These are phyloP conservation scores for Hydrophis major DNA, from an alignment of 2,797 vertebrate species.

Conservation along the genomic window DNA sequence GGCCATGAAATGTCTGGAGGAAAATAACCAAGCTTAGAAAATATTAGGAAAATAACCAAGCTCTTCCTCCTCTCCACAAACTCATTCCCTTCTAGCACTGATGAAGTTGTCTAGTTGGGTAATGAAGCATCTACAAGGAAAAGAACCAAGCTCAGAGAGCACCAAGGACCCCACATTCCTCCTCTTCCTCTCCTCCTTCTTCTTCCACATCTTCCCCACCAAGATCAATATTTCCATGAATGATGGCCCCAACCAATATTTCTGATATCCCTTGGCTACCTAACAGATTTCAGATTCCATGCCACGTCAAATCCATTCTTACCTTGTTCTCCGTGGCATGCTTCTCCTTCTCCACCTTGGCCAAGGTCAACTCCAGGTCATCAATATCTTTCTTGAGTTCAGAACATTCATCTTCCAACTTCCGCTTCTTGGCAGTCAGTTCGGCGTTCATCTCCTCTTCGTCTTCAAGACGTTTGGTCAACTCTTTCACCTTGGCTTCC, in stretches of 20 bases:
- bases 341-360: constrained; percentile 90
- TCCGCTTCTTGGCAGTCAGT: constrained; percentile 80
- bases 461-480: constrained; percentile 79
- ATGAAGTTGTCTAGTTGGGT: too few relatives aligned
- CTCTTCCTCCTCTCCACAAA: too few relatives aligned
- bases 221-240: background rate
- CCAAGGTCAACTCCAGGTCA: constrained; percentile 83
- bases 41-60: too few relatives aligned
- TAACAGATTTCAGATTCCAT: background rate
- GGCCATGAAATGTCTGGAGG: too few relatives aligned
- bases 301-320: background rate
- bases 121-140: too few relatives aligned
- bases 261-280: background rate
- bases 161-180: too few relatives aligned
- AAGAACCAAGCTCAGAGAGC: too few relatives aligned
- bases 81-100: too few relatives aligned
- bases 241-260: background rate
- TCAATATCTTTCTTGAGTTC: constrained; percentile 90
- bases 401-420: constrained; percentile 83
- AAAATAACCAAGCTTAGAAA: too few relatives aligned
- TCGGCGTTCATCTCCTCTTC: constrained; percentile 84
- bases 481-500: constrained; percentile 87
- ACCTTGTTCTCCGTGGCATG: constrained; percentile 91
- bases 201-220: background rate
- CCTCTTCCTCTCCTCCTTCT: background rate